Base-by-base conservation (phyloP, 2,113 vertebrate species). In the Bubo bubo region DNA sequence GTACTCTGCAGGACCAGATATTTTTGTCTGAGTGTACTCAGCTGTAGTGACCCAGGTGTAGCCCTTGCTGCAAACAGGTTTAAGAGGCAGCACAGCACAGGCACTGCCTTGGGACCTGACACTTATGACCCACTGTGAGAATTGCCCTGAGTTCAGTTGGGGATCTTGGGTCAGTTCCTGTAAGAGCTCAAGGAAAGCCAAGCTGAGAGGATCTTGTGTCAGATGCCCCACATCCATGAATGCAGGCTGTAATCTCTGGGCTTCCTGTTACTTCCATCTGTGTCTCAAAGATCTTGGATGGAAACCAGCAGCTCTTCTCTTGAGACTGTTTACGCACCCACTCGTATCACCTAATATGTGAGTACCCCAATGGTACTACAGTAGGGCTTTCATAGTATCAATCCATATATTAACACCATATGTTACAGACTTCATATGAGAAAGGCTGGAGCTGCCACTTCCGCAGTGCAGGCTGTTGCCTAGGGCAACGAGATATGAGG, bases 381-480 rank as follows among this genome's bases (percentile, higher is more conserved):
- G 53, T 7, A 41, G 28, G 68, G 80, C 73, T 94, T 79, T 68
- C 37, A 22, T 89, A 91, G 84, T 90, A 84, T 45, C 76, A 64
- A 18, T 58, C 77, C 91, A 47, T 93, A 66, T 62, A 89, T 95
- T 90, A 87, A 50, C 88, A 76, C 86, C 89, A 22, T 24, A 20
- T 62, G 37, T 55, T 90, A 30, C 66, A 76, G 53, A 49, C 66
- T 60, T 53, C 24, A 1, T 37, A 24, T 7, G 70, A 79, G 72
- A n/a, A 68, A 66, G 84, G 86, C 73, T 95, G 80, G 30, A 37
- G 76, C 84, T 85, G 77, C 58, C 35, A 34, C 66, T 91, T 79
- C 34, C 0, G 70, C 96, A 70, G 80, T 53, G 70, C 94, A 95
- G 80, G 50, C 62, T 87, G 97, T 97, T 95, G 91, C 97, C 94